phyloP scores from a whole-genome alignment of 2,797 vertebrate species.

The Tadarida brasiliensis region DNA sequence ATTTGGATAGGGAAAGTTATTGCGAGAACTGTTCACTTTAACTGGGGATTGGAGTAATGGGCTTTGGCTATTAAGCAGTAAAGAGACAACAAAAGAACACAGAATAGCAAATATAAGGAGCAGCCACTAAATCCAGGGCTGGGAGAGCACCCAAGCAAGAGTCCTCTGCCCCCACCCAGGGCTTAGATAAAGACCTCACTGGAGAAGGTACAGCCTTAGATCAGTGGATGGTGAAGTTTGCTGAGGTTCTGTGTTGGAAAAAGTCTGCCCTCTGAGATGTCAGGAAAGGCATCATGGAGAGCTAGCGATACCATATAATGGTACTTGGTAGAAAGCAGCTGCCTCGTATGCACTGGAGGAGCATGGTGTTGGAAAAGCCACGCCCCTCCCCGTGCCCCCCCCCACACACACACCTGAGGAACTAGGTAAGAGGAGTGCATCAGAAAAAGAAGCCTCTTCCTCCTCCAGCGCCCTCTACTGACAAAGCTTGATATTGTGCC shows the following conservation, averaged over 20 bases:
- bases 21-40: neutral
- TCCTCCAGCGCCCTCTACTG: neutral
- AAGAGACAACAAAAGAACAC: neutral
- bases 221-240: neutral
- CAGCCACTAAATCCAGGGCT: neutral
- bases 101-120: neutral
- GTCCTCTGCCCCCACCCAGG: rapidly evolving
- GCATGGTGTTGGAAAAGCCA: neutral
- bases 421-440: neutral
- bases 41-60: neutral
- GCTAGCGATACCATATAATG: neutral
- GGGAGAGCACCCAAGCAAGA: neutral
- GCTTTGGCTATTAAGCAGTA: neutral
- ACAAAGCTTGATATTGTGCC: neutral
- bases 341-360: neutral
- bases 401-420: neutral
- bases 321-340: neutral
- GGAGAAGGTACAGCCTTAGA: neutral
- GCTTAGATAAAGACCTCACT: neutral
- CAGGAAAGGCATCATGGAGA: neutral
- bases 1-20: neutral
- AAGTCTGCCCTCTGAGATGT: neutral
- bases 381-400: neutral
- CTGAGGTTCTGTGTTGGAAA: neutral
- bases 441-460: neutral